These are phyloP conservation scores for Electrona antarctica DNA, from an alignment of 2,113 vertebrate species.

Conservation along the genomic window DNA sequence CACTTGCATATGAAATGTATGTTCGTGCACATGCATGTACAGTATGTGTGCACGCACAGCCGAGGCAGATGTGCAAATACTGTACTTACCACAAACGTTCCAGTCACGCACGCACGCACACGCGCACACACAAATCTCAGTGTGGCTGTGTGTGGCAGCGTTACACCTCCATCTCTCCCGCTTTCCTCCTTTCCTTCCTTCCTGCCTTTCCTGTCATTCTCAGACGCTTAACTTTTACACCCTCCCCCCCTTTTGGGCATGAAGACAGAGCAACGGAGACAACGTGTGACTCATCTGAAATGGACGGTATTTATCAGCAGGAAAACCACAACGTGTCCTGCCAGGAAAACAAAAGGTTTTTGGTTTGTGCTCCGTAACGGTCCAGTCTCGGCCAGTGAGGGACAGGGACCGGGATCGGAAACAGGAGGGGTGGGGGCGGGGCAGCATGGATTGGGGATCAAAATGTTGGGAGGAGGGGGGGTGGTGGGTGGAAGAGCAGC, in stretches of 20 bases:
- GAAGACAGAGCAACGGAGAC: slow-evolving; percentile 24
- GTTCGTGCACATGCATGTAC: slow-evolving; percentile 1
- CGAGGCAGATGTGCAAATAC: background rate
- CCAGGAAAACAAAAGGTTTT: slow-evolving; percentile 82
- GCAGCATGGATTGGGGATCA: too few species aligned
- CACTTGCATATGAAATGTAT: too few species aligned
- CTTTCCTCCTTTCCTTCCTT: slow-evolving; percentile 56
- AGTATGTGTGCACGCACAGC: background rate
- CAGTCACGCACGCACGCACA: background rate
- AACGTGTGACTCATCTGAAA: slow-evolving; percentile 83
- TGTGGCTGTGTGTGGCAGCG: slow-evolving; percentile 13
- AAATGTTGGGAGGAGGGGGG: too few species aligned
- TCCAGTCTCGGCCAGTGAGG: too few species aligned
- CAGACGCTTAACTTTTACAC: slow-evolving; percentile 11
- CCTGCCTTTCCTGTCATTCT: slow-evolving; percentile 65
- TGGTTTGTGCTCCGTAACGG: too few species aligned
- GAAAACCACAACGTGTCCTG: slow-evolving; percentile 87
- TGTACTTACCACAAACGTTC: background rate
- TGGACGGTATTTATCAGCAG: slow-evolving; percentile 80
- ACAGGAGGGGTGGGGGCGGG: too few species aligned
- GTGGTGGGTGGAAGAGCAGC: too few species aligned
- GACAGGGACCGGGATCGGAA: too few species aligned
- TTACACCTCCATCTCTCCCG: slow-evolving; percentile 53
- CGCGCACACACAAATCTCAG: slow-evolving; percentile 37
- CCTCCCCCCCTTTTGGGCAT: slow-evolving; percentile 7